Base-by-base conservation (phyloP, 2,888 invertebrate species). In the Notodonta dromedarius region DNA sequence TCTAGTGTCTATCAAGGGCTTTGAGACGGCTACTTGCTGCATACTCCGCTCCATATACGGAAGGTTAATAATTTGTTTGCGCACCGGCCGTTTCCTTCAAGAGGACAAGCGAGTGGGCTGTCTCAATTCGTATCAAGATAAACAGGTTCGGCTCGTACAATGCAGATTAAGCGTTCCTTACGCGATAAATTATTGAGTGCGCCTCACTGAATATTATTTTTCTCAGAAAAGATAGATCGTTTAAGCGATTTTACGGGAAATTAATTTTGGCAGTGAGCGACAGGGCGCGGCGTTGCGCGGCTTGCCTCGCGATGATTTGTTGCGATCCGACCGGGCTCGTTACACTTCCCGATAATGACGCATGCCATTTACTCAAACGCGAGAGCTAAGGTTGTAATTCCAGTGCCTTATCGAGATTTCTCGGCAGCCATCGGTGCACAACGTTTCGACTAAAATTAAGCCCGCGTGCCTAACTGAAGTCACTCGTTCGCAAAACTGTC, bases 231-330 rank as follows among this genome's bases (percentile, higher is more conserved):
- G 87, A 90, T 90, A 89, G 90, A 93, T 92, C 88, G 88, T 82
- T 89, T 85, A 84, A 85, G 85, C 88, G 89, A 91, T 92, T 91
- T 91, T 90, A 89, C 88, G 87, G 86, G 80, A 89, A 91, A 91
- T 91, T 91, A 91, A 91, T 91, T 91, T 90, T 86, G 88, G 87
- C 85, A 87, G 87, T 87, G 87, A 91, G 86, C 89, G 90, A 90
- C 90, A 88, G 83, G 86, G 85, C 79, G 81, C 83, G 81, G 75
- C 78, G 71, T 69, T 67, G 65, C 77, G 73, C 74, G 73, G 65
- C 68, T 72, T 62, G 72, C 72, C 71, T 76, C 75, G 69, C 78
- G 86, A 88, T 90, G 89, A 90, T 91, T 89, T 90, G 90, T 86
- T 82, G 83, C 85, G 87, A 87, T 87, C 77, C 81, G 77, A 74